Evolutionary conservation across 2,113 vertebrate species (phyloP).

Genomic region (Puffinus mauretanicus): DNA sequence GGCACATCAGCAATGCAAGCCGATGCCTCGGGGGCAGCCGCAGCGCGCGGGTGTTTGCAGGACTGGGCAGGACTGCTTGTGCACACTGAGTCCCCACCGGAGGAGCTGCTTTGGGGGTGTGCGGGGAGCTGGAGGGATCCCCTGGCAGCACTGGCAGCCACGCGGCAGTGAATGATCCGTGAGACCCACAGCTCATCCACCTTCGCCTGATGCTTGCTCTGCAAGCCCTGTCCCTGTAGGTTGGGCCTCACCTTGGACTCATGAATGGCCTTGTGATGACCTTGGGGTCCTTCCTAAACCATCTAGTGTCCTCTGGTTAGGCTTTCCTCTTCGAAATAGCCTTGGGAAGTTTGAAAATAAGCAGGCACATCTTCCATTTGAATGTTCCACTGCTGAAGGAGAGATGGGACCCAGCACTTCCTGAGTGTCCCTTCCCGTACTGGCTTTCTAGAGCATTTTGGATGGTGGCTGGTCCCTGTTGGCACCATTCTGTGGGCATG

Average conservation of each 20-base stretch:
- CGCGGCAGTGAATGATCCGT: fast-evolving
- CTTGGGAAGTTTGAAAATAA: not conserved
- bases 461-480: not conserved
- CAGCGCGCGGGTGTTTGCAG: not conserved
- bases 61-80: not conserved
- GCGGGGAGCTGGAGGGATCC: not conserved
- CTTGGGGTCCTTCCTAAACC: not conserved
- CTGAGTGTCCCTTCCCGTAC: not conserved
- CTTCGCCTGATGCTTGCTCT: fast-evolving
- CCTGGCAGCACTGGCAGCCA: not conserved
- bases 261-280: not conserved
- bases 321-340: not conserved
- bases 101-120: not conserved
- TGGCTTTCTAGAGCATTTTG: not conserved
- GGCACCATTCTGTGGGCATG: not conserved
- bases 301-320: not conserved
- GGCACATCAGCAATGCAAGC: not conserved
- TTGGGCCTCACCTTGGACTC: not conserved
- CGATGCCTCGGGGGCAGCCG: not conserved
- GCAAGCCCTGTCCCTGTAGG: not conserved
- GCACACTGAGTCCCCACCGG: fast-evolving
- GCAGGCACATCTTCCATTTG: not conserved
- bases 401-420: not conserved
- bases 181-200: not conserved
- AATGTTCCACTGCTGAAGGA: not conserved